Percentiles rank a stretch among this genome's conserved stretches.
Evolutionary conservation across 64 coral and sea anemone genomes (phyloP).

Genomic region (Porites australiensis): DNA sequence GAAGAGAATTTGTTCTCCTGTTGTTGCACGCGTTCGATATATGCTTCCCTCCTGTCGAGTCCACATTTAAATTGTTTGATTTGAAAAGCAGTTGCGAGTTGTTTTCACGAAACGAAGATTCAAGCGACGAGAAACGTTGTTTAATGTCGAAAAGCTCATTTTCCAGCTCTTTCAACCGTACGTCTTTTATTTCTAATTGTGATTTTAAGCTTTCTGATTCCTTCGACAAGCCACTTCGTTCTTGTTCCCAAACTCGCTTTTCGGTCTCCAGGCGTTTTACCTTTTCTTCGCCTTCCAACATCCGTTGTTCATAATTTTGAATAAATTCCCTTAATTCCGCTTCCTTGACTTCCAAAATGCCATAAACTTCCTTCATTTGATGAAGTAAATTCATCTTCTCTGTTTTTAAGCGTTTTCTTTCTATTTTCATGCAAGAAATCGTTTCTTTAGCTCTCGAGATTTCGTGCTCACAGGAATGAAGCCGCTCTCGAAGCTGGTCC

Average conservation of each 20-base stretch:
- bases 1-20: conserved; percentile 14
- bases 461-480: conserved; percentile 93
- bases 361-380: conserved; percentile 98
- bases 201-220: conserved; percentile 78
- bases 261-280: conserved; percentile 62
- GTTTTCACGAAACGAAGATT: conserved; percentile 77
- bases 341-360: conserved; percentile 90
- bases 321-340: conserved; percentile 94
- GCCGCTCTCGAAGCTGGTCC: conserved; percentile 80
- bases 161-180: conserved; percentile 71
- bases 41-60: conserved; percentile 16
- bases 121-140: conserved; percentile 56
- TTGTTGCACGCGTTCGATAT: conserved; percentile 1
- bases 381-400: conserved; percentile 88
- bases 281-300: conserved; percentile 79
- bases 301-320: conserved; percentile 95
- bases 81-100: conserved; percentile 26
- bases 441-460: conserved; percentile 95
- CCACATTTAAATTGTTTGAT: conserved; percentile 72
- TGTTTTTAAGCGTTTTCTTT: conserved; percentile 91
- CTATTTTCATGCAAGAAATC: conserved; percentile 93
- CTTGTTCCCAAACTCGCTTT: conserved; percentile 63
- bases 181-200: conserved; percentile 79
- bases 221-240: conserved; percentile 62
- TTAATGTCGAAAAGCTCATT: conserved; percentile 71